Percentiles rank a stretch among this genome's conserved stretches.
Evolutionary conservation across 2,113 vertebrate species (phyloP).

Genomic region (Apus apus): DNA sequence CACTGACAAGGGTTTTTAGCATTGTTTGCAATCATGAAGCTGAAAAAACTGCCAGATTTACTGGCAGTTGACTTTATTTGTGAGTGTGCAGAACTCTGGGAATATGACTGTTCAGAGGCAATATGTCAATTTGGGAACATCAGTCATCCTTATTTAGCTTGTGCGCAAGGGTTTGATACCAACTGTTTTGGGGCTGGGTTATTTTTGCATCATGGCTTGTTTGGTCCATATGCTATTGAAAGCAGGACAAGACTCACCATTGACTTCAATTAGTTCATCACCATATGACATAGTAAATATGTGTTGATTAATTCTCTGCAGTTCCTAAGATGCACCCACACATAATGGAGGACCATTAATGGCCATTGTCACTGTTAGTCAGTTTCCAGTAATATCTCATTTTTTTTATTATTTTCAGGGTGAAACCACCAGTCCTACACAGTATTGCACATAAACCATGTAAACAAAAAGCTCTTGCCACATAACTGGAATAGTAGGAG

Average conservation of each 20-base stretch:
- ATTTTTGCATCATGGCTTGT: neutral
- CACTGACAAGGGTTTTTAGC: neutral
- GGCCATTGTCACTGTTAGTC: neutral
- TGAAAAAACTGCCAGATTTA: neutral
- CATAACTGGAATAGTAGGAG: neutral
- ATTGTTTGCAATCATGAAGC: neutral
- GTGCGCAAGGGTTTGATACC: neutral
- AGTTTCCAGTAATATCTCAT: neutral
- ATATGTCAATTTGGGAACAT: neutral
- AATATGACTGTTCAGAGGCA: neutral
- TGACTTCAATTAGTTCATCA: neutral
- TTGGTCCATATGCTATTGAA: neutral
- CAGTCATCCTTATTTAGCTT: neutral
- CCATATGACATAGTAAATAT: neutral
- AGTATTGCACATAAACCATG: neutral
- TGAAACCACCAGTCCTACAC: neutral
- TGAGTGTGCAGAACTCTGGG: neutral
- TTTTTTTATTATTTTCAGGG: neutral
- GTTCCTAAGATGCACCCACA: neutral
- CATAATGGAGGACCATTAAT: neutral
- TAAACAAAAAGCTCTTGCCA: conserved; percentile 6
- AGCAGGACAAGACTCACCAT: neutral
- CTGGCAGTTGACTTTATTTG: neutral
- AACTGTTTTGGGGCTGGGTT: neutral
- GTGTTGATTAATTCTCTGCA: neutral